Evolutionary conservation across 2,888 invertebrate species (phyloP).

Genomic region (Luffia ferchaultella): DNA sequence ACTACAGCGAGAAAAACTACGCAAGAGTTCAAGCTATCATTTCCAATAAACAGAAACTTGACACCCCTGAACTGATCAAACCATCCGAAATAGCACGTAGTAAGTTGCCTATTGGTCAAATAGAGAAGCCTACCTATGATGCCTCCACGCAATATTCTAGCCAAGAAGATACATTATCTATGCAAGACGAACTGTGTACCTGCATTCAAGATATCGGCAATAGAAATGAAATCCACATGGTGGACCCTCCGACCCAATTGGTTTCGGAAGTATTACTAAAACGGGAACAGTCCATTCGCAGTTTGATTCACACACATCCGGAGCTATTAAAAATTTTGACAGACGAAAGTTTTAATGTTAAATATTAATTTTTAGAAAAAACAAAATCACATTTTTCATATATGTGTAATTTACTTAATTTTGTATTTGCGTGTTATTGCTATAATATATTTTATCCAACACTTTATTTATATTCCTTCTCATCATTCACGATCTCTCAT

Average conservation of each 20-base stretch:
- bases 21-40: constrained; percentile 32
- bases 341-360: constrained; percentile 41
- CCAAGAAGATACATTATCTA: constrained; percentile 27
- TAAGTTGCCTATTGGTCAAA: constrained; percentile 35
- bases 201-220: background rate
- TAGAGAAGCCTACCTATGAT: constrained; percentile 30
- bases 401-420: too few species aligned
- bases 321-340: constrained; percentile 42
- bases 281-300: constrained; percentile 26
- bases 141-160: constrained; percentile 46
- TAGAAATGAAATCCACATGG: constrained; percentile 11
- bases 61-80: constrained; percentile 23
- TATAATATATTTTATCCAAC: too few species aligned
- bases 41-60: constrained; percentile 16
- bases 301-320: constrained; percentile 31
- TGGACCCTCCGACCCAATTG: constrained; percentile 29
- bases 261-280: constrained; percentile 14
- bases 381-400: too few species aligned
- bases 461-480: too few species aligned
- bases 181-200: constrained; percentile 1
- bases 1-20: constrained; percentile 45
- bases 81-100: constrained; percentile 25
- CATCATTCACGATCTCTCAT: too few species aligned
- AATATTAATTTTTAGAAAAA: constrained; percentile 11
- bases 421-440: too few species aligned